Evolutionary conservation across 2,113 vertebrate species (phyloP).

Genomic region (Eudyptes chrysolophus): DNA sequence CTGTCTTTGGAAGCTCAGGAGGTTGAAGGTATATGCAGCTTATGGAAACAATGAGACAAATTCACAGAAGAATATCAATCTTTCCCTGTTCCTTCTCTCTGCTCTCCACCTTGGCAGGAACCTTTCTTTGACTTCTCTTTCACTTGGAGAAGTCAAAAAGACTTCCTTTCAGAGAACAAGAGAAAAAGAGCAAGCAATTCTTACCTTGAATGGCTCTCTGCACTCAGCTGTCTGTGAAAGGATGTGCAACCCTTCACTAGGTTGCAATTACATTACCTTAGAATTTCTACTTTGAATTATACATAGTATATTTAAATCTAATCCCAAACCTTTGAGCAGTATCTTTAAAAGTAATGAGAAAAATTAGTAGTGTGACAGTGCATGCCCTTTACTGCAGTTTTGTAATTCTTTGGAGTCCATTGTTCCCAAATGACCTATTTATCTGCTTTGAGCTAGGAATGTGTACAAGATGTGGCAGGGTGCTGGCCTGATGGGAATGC

Average conservation of each 20-base stretch:
- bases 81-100: background rate
- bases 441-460: background rate
- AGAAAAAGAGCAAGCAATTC: background rate
- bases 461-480: background rate
- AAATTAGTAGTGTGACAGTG: background rate
- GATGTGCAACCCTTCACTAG: background rate
- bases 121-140: background rate
- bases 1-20: background rate
- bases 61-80: background rate
- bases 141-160: background rate
- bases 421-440: background rate
- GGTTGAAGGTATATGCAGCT: background rate
- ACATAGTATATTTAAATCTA: background rate
- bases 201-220: background rate
- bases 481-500: slow-evolving; percentile 15
- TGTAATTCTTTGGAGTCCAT: background rate
- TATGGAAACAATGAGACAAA: background rate
- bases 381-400: background rate
- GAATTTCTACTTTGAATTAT: background rate
- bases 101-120: background rate
- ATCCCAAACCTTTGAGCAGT: background rate
- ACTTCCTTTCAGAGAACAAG: background rate
- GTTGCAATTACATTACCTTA: background rate
- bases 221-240: background rate
- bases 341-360: background rate